Evolutionary conservation across 2,888 invertebrate genomes (phyloP).

Genomic region (Drosophila formosana): DNA sequence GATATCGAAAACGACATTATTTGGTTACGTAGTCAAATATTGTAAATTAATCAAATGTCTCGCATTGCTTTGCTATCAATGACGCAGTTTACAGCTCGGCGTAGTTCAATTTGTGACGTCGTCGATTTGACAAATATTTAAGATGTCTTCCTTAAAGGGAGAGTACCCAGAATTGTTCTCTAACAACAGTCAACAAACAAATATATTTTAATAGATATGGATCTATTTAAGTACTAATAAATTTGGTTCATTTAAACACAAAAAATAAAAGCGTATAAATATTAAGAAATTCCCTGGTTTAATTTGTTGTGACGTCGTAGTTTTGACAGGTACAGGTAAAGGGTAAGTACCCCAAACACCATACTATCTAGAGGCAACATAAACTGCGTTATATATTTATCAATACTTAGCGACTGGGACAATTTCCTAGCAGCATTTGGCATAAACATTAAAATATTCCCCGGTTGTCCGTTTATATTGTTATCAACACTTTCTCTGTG

Average conservation of each 20-base stretch:
- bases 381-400: background rate
- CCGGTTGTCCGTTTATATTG: background rate
- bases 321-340: too few species aligned
- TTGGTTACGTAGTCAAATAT: conserved; percentile 11
- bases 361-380: background rate
- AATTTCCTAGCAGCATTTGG: background rate
- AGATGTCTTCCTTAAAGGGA: background rate
- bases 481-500: background rate
- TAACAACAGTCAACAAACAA: background rate
- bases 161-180: background rate
- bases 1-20: conserved; percentile 13
- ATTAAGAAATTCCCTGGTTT: too few species aligned
- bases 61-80: conserved; percentile 3
- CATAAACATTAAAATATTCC: background rate
- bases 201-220: too few species aligned
- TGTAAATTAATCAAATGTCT: conserved; percentile 20
- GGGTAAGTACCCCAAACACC: too few species aligned
- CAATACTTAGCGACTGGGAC: background rate
- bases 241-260: too few species aligned
- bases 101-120: conserved; percentile 7
- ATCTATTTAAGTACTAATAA: too few species aligned
- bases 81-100: conserved; percentile 21
- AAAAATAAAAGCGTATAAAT: too few species aligned
- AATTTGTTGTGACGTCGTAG: too few species aligned
- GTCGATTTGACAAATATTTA: background rate